Conservation (phyloP, 2,113 vertebrate genomes). For the Empidonax alnorum region DNA sequence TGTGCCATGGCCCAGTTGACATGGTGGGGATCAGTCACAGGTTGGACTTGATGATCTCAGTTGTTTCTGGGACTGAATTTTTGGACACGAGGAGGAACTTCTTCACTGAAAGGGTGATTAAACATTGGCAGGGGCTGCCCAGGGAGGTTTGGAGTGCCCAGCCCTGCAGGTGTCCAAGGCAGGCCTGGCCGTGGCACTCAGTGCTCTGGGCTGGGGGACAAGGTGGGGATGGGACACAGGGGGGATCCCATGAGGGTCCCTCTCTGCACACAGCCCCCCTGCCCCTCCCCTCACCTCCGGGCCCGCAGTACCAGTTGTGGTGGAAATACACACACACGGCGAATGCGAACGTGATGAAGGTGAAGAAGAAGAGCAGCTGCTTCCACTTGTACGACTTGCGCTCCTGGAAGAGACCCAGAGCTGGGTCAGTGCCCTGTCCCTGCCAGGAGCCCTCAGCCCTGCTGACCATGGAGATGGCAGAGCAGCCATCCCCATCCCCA, state of each 20-base stretch:
- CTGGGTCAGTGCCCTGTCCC: background rate
- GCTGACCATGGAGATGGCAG: background rate
- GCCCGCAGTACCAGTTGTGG: slow-evolving; percentile 91
- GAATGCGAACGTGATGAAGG: slow-evolving; percentile 74
- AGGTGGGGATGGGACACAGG: background rate
- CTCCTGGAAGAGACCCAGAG: slow-evolving; percentile 75
- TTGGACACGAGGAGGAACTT: background rate
- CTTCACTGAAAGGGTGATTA: no score
- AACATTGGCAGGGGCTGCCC: background rate
- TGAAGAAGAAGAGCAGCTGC: slow-evolving; percentile 85
- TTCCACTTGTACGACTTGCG: slow-evolving; percentile 88
- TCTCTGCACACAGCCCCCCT: fast-evolving
- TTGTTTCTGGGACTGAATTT: background rate
- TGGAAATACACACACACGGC: slow-evolving; percentile 86
- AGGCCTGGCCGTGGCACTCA: background rate
- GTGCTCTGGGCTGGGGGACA: background rate
- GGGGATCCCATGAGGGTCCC: fast-evolving
- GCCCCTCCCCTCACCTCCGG: slow-evolving; percentile 81
- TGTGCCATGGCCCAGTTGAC: background rate
- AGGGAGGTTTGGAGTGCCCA: background rate
- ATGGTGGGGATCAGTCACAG: background rate
- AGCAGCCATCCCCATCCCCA: background rate
- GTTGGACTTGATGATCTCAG: background rate
- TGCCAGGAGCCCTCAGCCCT: background rate
- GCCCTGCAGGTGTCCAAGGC: background rate